Evolutionary conservation across 2,113 vertebrate genomes (phyloP), one percentile per base, ranked within the genome.

Genomic region (Charina bottae): DNA sequence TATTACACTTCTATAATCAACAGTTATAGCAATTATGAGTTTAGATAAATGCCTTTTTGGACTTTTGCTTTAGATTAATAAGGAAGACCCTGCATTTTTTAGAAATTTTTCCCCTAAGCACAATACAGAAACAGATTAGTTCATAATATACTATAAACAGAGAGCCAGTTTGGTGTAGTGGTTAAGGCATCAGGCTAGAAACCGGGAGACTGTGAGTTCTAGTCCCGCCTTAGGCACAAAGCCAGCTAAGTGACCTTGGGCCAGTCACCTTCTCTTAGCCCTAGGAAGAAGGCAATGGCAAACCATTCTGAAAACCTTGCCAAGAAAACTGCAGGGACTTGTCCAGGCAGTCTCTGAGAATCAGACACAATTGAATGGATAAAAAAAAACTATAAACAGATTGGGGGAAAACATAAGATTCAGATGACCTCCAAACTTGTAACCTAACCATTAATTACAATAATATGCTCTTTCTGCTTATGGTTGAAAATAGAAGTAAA

Each of bases 401-500:
- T 55, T 26, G 55, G 24, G 19, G 46, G 6, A 23, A 87, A 11
- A 87, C 19, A 7, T 37, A 58, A 12, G 8, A 26, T 11, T n/a
- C n/a, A 4, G 42, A 26, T 23, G 42, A 23, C 23, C 87, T 10
- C 19, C 55, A 58, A 17, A 17, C 28, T 87, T 89, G 28, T 72
- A 54, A 62, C 1, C 13, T 89, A 4, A 49, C 49, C 49, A 53
- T 78, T 37, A 78, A 49, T 49, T 49, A 49, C 49, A 49, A 49
- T 49, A 46, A 33, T 54, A 33, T n/a, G 8, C n/a, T 64, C 26
- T 54, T 91, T 86, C 37, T 91, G 6, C n/a, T 42, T 87, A 91
- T 64, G 26, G 8, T 86, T 91, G 49, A 86, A 85, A 92, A 33
- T 28, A 59, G 58, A 88, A 53, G 42, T 59, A 91, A 91, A 91